A percentile compares a stretch with the other conserved stretches of the same genome.
Conservation (phyloP, 1,140 invertebrate genomes). For the Rhopalosiphum padi region DNA sequence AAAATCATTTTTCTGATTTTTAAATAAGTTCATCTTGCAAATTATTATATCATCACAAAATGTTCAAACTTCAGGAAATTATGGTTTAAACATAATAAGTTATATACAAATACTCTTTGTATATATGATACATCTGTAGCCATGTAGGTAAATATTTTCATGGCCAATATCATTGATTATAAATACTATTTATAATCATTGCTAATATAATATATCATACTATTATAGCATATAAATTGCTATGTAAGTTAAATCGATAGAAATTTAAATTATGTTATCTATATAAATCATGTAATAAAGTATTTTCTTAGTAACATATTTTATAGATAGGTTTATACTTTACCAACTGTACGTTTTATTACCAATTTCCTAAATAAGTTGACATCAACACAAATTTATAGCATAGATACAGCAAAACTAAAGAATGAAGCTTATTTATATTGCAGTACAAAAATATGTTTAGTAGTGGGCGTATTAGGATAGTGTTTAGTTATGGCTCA, state of each 20-base stretch:
- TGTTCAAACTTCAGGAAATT: too few species aligned
- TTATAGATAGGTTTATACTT: not conserved
- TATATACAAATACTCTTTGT: too few species aligned
- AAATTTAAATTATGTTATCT: not conserved
- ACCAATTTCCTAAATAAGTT: not conserved
- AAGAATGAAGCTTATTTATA: not conserved
- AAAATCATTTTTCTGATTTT: too few species aligned
- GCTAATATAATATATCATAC: not conserved
- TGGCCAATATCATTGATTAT: too few species aligned
- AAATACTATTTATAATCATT: too few species aligned
- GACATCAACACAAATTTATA: not conserved
- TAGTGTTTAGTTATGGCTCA: slow-evolving; percentile 31
- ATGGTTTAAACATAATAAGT: too few species aligned
- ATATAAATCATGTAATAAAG: not conserved
- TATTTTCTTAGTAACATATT: not conserved
- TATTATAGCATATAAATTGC: not conserved
- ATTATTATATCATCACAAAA: too few species aligned
- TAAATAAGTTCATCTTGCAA: too few species aligned
- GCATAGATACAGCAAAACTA: not conserved
- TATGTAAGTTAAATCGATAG: not conserved
- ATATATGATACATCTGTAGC: too few species aligned
- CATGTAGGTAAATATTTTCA: too few species aligned
- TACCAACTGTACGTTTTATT: not conserved
- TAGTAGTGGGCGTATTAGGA: not conserved
- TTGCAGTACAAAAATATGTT: slow-evolving; percentile 30